Conservation (phyloP, 2,113 vertebrate genomes). For the Apteryx owenii region DNA sequence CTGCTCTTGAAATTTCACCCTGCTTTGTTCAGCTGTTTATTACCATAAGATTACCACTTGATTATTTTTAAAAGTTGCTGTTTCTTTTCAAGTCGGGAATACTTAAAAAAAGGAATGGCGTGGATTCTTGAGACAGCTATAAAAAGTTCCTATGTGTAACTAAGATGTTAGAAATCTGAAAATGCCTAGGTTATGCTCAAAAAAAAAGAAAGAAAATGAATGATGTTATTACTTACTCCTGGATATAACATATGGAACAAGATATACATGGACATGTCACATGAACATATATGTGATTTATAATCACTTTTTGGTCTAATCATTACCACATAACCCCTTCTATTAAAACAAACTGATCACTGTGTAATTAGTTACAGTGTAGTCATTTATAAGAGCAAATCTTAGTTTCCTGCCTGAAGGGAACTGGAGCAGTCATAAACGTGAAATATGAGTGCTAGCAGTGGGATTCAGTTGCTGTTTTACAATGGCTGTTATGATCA, state of each 20-base stretch:
- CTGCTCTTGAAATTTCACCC: background rate
- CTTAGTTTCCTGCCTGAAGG: background rate
- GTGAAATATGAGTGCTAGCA: background rate
- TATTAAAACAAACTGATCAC: background rate
- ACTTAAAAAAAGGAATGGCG: background rate
- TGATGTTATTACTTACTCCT: background rate
- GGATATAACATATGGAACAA: background rate
- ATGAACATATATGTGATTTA: background rate
- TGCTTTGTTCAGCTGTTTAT: background rate
- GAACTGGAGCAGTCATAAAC: background rate
- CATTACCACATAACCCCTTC: background rate
- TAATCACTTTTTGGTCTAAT: background rate
- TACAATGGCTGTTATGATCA: background rate
- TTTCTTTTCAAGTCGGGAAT: background rate
- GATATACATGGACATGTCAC: background rate
- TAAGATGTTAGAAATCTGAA: background rate
- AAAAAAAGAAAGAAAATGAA: background rate
- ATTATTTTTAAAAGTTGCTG: background rate
- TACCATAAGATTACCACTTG: background rate
- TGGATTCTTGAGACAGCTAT: background rate
- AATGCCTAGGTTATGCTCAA: background rate
- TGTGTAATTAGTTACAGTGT: background rate
- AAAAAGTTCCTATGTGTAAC: background rate
- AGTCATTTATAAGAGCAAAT: background rate
- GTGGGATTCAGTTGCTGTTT: background rate